These are phyloP conservation scores for Nannospalax galili DNA, from an alignment of 2,113 vertebrate species.

Conservation along the genomic window DNA sequence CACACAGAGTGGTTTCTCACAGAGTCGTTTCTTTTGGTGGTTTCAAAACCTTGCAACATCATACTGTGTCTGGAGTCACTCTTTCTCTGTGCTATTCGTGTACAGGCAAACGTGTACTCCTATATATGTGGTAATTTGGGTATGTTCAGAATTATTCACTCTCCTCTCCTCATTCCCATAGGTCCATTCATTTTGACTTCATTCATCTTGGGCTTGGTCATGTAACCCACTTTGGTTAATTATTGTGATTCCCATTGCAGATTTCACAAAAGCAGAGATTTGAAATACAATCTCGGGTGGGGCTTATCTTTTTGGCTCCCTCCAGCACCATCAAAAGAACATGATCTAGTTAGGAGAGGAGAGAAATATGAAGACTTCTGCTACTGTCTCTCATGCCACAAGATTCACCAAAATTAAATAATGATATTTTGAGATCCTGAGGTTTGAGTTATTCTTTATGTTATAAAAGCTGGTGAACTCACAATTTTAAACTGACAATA, in stretches of 20 bases:
- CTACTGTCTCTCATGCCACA: not conserved
- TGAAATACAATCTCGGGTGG: not conserved
- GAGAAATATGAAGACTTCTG: not conserved
- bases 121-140: not conserved
- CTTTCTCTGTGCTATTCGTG: not conserved
- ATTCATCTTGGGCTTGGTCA: not conserved
- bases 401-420: not conserved
- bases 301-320: not conserved
- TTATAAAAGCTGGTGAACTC: not conserved
- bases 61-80: not conserved
- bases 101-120: not conserved
- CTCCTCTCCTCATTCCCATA: not conserved
- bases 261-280: not conserved
- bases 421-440: not conserved
- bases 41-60: accelerated
- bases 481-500: not conserved
- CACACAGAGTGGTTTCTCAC: no score
- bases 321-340: not conserved
- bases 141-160: not conserved
- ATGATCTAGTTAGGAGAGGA: not conserved
- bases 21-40: no score
- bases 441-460: not conserved
- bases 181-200: not conserved
- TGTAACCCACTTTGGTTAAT: not conserved
- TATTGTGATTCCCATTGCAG: not conserved